Evolutionary conservation across 2,113 vertebrate species (phyloP), one percentile per base, ranked within the genome.

Genomic region (Rhinoptilus africanus): DNA sequence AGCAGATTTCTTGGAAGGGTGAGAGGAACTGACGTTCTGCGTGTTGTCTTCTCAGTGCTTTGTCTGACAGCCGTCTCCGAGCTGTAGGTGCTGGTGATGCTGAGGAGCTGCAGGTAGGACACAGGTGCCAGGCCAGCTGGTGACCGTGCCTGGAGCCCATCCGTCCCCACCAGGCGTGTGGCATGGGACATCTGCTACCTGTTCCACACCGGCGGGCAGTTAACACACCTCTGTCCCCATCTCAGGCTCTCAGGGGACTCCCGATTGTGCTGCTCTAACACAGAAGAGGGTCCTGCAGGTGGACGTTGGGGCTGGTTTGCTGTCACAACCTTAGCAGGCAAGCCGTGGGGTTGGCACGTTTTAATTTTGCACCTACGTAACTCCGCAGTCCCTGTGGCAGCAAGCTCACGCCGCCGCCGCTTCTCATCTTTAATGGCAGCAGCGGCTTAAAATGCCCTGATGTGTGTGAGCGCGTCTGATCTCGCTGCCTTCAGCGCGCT

Each of bases 101-200:
- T 74, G 56, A 2, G 43, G 8, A 47, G 50, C 30, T 75, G 84
- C 62, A 47, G 74, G 68, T 13, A 8, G 53, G 24, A 47, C 50
- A 19, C 16, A 0, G 11, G 48, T 12, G 30, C 56, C 3, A 20
- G 41, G 53, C 67, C 2, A 3, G 3, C 9, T 9, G 1, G 10
- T 28, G 43, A 10, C n/a, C 1, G 20, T 11, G 19, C 48, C 68
- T 13, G 2, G 8, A 53, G 8, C 56, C 54, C 30, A 10, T 24
- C 30, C 1, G 2, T 54, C 62, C 26, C 23, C 6, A 1, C 78
- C 57, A 7, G 57, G 23, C 7, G 3, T 9, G 6, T 27, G 15
- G 16, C 54, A 8, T 1, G 3, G 48, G 9, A 6, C 7, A 2
- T 12, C 43, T 24, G 56, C 35, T 48, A 14, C 21, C 21, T 21